Evolutionary conservation across 2,113 vertebrate species (phyloP), one percentile per base, ranked within the genome.

Genomic region (Oncorhynchus masou): DNA sequence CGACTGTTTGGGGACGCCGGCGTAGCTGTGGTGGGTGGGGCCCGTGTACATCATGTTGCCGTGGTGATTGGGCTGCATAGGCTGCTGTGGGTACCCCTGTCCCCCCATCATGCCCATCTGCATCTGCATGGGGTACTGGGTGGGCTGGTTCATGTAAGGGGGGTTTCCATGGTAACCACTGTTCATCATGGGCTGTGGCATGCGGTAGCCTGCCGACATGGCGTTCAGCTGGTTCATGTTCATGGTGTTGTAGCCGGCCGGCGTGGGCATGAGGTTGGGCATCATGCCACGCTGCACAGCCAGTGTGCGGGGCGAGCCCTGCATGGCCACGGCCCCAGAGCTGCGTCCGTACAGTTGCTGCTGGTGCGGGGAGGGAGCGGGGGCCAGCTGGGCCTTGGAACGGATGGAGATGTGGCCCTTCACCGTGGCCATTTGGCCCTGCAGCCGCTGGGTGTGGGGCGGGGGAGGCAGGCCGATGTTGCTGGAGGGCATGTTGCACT

Each of bases 41-140:
- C 96, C 96, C 48, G 97, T 96, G 91, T 99, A 99, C 97, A 99
- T 99, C 97, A 99, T 98, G 93, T 99, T 99, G 74, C 97, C 93
- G 13, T 99, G 98, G 92, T 97, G 97, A 90, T 98, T 99, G 90
- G 97, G 96, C 96, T 99, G 98, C 97, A 99, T 99, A 95, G 97
- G 97, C 96, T 99, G 98, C 94, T 99, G 98, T 73, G 96, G 95
- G 87, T 99, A 99, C 88, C 96, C 97, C 94, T 99, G 98, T 87
- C 97, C 95, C 84, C 97, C 98, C 98, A 99, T 99, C 98, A 99
- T 98, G 81, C 98, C 98, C 98, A 99, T 99, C 88, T 98, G 97
- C 97, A 99, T 99, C 94, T 99, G 98, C 98, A 99, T 99, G 93
- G 98, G 98, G 93, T 99, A 99, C 94, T 99, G 98, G 91, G 97